These are phyloP conservation scores for Drosophila setosimentum DNA, from an alignment of 2,888 invertebrate genomes.

Conservation along the genomic window DNA sequence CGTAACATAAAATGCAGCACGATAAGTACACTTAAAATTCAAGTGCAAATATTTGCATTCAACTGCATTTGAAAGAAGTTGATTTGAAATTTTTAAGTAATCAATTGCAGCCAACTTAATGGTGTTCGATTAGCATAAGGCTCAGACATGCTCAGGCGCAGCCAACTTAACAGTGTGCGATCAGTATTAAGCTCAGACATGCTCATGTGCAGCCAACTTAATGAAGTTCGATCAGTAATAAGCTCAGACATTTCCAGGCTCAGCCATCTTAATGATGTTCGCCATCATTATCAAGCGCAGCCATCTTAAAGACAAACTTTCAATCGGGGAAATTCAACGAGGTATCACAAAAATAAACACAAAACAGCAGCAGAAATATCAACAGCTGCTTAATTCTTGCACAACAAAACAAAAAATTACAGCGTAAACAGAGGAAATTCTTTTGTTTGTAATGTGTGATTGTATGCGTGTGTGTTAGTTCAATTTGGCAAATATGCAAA, in stretches of 20 bases:
- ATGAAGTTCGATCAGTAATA: neutral
- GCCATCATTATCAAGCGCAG: constrained; percentile 3
- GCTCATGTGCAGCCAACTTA: constrained; percentile 2
- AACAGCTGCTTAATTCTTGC: constrained; percentile 27
- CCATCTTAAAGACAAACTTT: constrained; percentile 10
- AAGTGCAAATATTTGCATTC: neutral
- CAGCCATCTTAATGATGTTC: constrained; percentile 5
- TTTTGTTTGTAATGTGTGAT: neutral
- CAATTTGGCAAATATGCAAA: constrained; percentile 51
- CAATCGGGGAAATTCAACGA: constrained; percentile 9
- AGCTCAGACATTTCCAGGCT: neutral
- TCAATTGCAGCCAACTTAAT: neutral
- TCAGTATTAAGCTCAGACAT: neutral
- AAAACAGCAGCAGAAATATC: constrained; percentile 7
- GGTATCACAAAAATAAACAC: constrained; percentile 23
- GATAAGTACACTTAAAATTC: neutral
- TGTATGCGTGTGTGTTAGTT: constrained; percentile 14
- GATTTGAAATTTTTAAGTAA: neutral
- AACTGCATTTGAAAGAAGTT: neutral
- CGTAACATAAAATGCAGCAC: neutral
- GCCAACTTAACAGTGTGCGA: neutral
- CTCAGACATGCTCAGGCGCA: neutral
- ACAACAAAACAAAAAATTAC: neutral
- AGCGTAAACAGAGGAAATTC: constrained; percentile 2
- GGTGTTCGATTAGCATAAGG: neutral